A percentile compares a stretch with the other conserved stretches of the same genome.
phyloP scores from a whole-genome alignment of 2,113 vertebrate genomes.

The Halcyon malimbica region DNA sequence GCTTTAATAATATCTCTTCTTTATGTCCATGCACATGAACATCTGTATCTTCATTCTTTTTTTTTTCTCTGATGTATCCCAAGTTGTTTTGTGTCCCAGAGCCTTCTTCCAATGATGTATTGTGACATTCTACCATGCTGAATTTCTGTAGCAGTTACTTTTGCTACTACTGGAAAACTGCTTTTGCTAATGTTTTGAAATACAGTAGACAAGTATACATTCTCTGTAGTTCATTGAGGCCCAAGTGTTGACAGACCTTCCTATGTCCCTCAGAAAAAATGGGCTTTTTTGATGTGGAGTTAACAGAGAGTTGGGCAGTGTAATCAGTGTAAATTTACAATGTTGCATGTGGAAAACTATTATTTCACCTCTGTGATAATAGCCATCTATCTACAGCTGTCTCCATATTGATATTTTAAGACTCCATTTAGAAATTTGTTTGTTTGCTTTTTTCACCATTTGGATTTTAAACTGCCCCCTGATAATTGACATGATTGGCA shows the following conservation, averaged over 20 bases:
- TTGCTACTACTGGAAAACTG: background rate
- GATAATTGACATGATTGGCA: background rate
- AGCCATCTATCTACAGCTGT: background rate
- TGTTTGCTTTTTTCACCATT: background rate
- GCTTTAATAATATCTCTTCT: background rate
- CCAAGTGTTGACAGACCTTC: fast-evolving
- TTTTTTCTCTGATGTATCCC: background rate
- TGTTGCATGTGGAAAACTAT: background rate
- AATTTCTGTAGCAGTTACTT: background rate
- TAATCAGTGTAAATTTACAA: background rate
- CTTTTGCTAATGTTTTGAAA: background rate
- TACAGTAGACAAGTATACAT: background rate
- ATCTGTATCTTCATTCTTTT: background rate
- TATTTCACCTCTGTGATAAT: background rate
- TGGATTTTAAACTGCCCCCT: background rate
- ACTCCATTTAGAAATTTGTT: background rate
- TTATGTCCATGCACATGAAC: background rate
- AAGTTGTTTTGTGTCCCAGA: background rate
- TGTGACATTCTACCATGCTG: background rate
- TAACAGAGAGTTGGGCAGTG: background rate
- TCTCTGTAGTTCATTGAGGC: background rate
- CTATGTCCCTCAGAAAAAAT: background rate
- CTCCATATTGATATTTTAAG: background rate
- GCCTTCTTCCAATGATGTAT: background rate
- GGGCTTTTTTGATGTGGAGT: background rate